Percentiles rank a stretch among this genome's conserved stretches.
Conservation (phyloP, 2,888 invertebrate genomes). For the Drosophila conformis region DNA sequence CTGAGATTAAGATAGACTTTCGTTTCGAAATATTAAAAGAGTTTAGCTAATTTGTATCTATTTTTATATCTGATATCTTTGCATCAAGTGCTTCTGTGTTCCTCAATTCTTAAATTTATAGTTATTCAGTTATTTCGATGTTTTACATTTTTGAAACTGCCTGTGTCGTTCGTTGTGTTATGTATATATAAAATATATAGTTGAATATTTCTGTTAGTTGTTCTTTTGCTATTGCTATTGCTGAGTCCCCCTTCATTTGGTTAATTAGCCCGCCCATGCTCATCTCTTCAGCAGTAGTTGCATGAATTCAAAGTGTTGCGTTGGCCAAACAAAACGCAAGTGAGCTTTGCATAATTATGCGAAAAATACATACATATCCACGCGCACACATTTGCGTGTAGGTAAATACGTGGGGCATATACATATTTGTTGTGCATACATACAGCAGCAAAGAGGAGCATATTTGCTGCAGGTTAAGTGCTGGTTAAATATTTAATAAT, state of each 20-base stretch:
- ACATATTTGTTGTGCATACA: constrained; percentile 53
- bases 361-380: constrained; percentile 38
- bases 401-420: constrained; percentile 24
- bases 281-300: constrained; percentile 32
- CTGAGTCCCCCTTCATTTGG: neutral
- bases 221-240: neutral
- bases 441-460: constrained; percentile 10
- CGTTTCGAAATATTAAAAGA: neutral
- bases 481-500: constrained; percentile 59
- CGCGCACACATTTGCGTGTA: neutral
- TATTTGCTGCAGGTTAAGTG: constrained; percentile 57
- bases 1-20: neutral
- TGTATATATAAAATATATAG: neutral
- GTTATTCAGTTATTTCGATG: neutral
- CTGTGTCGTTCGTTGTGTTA: neutral
- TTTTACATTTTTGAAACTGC: neutral
- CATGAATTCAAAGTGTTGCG: constrained; percentile 56
- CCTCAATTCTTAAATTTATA: neutral
- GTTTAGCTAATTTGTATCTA: neutral
- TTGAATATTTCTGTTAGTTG: neutral
- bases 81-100: neutral
- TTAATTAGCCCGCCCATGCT: constrained; percentile 16
- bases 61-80: neutral
- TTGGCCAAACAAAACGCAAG: constrained; percentile 65
- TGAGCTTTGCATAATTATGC: constrained; percentile 71